Conservation (phyloP, 1,140 invertebrate species). For the Drosophila erecta region DNA sequence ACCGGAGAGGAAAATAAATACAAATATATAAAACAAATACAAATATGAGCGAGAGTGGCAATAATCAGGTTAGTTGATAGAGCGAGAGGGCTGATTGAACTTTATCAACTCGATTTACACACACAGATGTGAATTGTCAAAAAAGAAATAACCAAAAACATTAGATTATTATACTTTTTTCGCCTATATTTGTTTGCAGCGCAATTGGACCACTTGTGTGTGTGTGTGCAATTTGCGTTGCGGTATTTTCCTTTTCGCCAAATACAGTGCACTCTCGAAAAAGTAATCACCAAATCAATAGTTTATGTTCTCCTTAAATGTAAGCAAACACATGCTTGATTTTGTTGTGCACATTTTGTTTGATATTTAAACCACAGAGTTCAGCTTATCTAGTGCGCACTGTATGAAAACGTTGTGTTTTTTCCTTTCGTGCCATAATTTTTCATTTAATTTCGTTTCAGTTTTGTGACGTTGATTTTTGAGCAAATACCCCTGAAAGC, state of each 20-base stretch:
- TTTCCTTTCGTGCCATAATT: conserved; percentile 62
- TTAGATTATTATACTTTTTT: conserved; percentile 30
- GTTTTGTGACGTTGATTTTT: conserved; percentile 79
- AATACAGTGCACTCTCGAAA: conserved; percentile 1
- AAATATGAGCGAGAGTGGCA: conserved; percentile 73
- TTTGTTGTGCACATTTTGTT: not conserved
- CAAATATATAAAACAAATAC: conserved; percentile 31
- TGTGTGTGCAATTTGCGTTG: conserved; percentile 50
- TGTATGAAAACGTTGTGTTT: conserved; percentile 22
- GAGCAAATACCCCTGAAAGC: conserved; percentile 22
- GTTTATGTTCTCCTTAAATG: too few species aligned
- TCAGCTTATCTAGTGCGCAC: conserved; percentile 3
- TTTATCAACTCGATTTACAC: conserved; percentile 38
- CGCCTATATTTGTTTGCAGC: conserved; percentile 46
- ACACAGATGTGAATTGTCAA: conserved; percentile 27
- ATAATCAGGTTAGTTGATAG: conserved; percentile 67
- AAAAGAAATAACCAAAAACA: conserved; percentile 15
- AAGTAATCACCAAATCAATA: not conserved
- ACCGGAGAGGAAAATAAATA: conserved; percentile 23
- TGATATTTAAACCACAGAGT: not conserved
- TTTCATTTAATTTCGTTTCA: conserved; percentile 66
- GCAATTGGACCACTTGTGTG: conserved; percentile 43
- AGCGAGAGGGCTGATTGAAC: not conserved
- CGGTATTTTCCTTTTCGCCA: conserved; percentile 35
- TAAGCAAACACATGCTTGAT: too few species aligned